These are phyloP conservation scores for Danio jaintianensis DNA, from an alignment of 2,797 vertebrate genomes.

Conservation along the genomic window DNA sequence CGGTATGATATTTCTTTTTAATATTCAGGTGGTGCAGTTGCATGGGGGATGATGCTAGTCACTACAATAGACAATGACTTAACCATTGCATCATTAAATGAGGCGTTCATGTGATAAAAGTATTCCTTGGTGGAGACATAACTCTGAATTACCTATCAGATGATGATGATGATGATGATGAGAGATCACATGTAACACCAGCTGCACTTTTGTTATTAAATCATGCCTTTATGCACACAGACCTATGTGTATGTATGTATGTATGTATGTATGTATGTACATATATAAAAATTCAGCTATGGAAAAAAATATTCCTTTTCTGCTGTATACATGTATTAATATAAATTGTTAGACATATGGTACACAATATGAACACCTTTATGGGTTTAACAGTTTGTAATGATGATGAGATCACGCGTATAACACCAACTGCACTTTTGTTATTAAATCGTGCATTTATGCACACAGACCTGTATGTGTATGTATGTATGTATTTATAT, in stretches of 20 bases:
- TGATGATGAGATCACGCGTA: conserved; percentile 34
- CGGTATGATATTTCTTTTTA: conserved; percentile 26
- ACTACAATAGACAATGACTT: conserved; percentile 27
- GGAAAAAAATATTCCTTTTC: neutral
- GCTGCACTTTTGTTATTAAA: conserved; percentile 25
- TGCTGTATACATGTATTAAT: no score
- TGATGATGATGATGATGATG: conserved; percentile 16
- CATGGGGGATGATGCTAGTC: neutral
- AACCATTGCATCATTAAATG: conserved; percentile 29
- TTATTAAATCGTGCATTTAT: neutral
- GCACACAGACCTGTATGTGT: no score
- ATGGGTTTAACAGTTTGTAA: no score
- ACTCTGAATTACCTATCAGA: neutral
- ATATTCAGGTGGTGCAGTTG: neutral
- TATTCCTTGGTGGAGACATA: neutral
- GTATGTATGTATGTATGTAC: no score
- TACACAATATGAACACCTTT: no score
- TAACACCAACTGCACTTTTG: conserved; percentile 40
- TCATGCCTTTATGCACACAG: neutral
- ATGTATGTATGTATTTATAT: no score
- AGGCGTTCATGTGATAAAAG: neutral
- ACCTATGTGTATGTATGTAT: no score
- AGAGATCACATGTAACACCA: conserved; percentile 43
- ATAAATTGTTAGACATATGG: no score
- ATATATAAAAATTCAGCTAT: no score